A percentile compares a stretch with the other conserved stretches of the same genome.
Conservation (phyloP, 2,797 vertebrate species). For the Vipera ursinii region DNA sequence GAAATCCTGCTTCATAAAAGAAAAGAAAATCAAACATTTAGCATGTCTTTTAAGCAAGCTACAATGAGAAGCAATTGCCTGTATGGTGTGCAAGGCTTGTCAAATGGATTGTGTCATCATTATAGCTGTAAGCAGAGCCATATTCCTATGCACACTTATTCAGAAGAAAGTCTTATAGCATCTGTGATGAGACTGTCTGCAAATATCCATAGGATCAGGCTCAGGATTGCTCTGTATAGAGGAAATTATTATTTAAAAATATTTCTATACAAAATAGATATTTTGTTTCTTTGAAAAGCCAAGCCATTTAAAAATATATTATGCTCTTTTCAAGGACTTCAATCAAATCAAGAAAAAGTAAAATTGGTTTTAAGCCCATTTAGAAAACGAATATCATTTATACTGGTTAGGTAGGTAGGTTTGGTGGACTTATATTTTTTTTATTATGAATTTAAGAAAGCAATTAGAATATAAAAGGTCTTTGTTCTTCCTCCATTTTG, state of each 20-base stretch:
- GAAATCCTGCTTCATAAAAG: neutral
- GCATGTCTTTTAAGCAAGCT: neutral
- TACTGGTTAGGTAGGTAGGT: neutral
- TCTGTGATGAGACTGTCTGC: neutral
- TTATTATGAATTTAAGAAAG: neutral
- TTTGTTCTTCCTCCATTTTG: neutral
- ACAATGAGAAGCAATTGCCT: neutral
- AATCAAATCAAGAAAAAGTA: neutral
- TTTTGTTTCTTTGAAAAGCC: neutral
- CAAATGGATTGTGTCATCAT: neutral
- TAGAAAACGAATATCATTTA: neutral
- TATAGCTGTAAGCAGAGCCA: neutral
- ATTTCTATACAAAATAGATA: neutral
- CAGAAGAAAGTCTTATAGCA: neutral
- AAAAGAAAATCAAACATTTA: neutral
- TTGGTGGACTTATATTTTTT: neutral
- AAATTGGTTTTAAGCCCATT: neutral
- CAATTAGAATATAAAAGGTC: neutral
- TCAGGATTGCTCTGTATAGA: neutral
- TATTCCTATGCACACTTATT: neutral
- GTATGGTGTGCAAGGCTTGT: neutral
- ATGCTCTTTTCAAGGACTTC: neutral
- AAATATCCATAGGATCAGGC: neutral
- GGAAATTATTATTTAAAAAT: neutral
- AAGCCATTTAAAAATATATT: neutral